Evolutionary conservation across 1,140 invertebrate genomes (phyloP), one percentile per base, ranked within the genome.

Genomic region (Asbolus verrucosus): DNA sequence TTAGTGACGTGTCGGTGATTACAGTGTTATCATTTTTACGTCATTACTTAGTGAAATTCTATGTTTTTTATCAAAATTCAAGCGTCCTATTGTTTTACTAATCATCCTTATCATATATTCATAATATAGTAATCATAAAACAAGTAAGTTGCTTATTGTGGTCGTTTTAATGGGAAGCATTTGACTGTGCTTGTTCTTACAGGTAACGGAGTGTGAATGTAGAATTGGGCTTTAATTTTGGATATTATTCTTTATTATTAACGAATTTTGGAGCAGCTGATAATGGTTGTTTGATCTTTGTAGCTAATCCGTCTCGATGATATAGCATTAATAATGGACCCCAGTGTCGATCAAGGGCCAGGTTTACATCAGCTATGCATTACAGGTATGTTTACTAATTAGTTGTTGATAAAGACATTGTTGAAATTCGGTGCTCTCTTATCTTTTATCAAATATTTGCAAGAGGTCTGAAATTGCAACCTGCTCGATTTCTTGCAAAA

Each of bases 341-440:
- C 19, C 36, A 24, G 50, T 18, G 18, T 27, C 39, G 54, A 68
- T 31, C 66, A 61, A 50, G 66, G 54, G 50, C 36, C 54, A 21
- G 54, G 50, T 13, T 68, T 61, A 2, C 66, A 68, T 33, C 66
- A 68, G 41, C 27, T 68, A 8, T 13, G 50, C 36, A 60, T 68
- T 30, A 68, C 66, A 68, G 54, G 66, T 68, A 68, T 16, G 33
- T 60, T 24, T 13, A 19, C 21, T 1, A 16, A 36, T 33, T 36
- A 30, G 54, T 6, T 16, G 5, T 11, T 38, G 33, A 36, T 36
- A 46, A 31, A 27, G 41, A 46, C 41, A 54, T 27, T 21, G 30
- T 18, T 43, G 19, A 21, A 27, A 27, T 27, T 27, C 3, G 24
- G 8, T n/a, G n/a, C n/a, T n/a, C 24, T 27, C 8, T 27, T 27